These are phyloP conservation scores for Sarcophaga caerulescens DNA, from an alignment of 2,888 invertebrate species.

Conservation along the genomic window DNA sequence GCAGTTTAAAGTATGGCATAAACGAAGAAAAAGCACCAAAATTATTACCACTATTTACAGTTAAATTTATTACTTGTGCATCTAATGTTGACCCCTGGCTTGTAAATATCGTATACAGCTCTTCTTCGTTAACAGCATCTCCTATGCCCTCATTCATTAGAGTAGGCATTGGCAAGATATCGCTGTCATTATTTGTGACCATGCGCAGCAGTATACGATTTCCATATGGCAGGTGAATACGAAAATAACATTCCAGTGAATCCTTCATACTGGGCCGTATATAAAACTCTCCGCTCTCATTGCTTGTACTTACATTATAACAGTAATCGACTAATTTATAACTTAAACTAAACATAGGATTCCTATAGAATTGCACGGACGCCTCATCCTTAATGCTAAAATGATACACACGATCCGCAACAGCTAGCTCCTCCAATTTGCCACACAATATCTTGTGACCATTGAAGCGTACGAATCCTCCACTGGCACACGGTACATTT, in stretches of 20 bases:
- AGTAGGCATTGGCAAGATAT: conserved; percentile 68
- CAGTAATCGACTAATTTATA: conserved; percentile 88
- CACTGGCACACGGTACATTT: conserved; percentile 86
- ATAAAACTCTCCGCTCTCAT: conserved; percentile 86
- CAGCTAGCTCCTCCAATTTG: conserved; percentile 86
- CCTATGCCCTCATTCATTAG: conserved; percentile 28
- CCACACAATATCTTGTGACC: conserved; percentile 83
- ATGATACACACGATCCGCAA: conserved; percentile 84
- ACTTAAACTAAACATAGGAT: conserved; percentile 85
- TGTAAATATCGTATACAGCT: conserved; percentile 71
- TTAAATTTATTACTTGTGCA: conserved; percentile 72
- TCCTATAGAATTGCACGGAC: conserved; percentile 84
- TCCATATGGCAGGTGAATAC: conserved; percentile 87
- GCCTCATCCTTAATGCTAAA: conserved; percentile 82
- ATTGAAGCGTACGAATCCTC: conserved; percentile 84
- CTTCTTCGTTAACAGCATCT: conserved; percentile 50
- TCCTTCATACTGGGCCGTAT: conserved; percentile 83
- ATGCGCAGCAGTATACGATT: conserved; percentile 84
- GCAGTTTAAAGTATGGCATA: conserved; percentile 56
- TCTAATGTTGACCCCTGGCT: conserved; percentile 71
- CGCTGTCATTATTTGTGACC: conserved; percentile 78
- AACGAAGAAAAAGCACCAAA: conserved; percentile 55
- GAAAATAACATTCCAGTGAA: conserved; percentile 85
- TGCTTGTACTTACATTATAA: conserved; percentile 86
- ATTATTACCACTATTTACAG: conserved; percentile 68